Conservation (phyloP, 2,797 vertebrate species). For the Cossypha niveicapilla region DNA sequence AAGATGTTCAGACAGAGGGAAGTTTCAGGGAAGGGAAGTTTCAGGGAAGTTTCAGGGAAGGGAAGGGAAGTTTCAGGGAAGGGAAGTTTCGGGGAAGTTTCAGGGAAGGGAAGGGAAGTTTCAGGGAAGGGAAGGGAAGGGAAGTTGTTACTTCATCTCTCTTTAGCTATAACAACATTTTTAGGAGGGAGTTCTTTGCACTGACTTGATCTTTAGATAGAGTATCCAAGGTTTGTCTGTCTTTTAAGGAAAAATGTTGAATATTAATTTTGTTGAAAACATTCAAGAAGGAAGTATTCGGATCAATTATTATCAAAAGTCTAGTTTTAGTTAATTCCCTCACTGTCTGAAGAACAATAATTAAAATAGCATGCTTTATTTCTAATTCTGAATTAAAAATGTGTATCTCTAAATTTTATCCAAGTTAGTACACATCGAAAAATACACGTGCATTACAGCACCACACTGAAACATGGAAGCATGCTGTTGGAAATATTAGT, state of each 20-base stretch:
- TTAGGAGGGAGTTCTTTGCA: neutral
- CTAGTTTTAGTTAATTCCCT: neutral
- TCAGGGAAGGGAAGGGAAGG: neutral
- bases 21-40: neutral
- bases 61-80: neutral
- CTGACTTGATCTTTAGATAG: neutral
- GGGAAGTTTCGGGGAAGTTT: neutral
- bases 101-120: neutral
- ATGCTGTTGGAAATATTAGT: neutral
- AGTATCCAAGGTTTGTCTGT: neutral
- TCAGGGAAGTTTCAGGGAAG: no score
- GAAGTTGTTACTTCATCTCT: neutral
- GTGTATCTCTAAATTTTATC: neutral
- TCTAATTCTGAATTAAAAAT: neutral
- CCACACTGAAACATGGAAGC: neutral
- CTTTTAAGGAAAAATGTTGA: neutral
- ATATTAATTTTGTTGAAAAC: neutral
- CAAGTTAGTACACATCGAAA: neutral
- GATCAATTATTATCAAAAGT: neutral
- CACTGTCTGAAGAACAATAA: neutral
- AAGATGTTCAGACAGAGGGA: neutral
- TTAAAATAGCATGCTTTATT: neutral
- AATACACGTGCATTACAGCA: neutral
- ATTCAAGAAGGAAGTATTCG: neutral
- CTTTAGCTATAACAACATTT: neutral